Percentiles rank a stretch among this genome's conserved stretches.
These are phyloP conservation scores for Gymnocephalus cernua DNA, from an alignment of 2,113 vertebrate species.

Conservation along the genomic window DNA sequence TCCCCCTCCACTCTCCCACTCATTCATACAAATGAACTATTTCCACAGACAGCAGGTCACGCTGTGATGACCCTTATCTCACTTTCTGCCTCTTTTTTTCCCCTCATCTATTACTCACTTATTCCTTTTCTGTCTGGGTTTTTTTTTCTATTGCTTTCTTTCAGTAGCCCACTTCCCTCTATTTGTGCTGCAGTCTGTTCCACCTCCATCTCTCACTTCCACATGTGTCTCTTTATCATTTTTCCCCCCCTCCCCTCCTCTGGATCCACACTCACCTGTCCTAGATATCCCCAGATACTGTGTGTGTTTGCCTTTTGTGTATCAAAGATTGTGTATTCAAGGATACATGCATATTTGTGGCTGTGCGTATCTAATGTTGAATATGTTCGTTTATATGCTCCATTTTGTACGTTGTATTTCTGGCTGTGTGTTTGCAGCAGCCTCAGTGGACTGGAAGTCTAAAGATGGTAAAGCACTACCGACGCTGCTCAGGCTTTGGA, in stretches of 20 bases:
- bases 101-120: conserved; percentile 19
- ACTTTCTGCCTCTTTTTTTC: conserved; percentile 22
- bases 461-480: conserved; percentile 66
- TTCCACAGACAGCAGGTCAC: conserved; percentile 57
- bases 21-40: conserved; percentile 42
- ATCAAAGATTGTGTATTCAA: not conserved
- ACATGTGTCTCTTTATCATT: conserved; percentile 21
- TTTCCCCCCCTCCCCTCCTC: not conserved
- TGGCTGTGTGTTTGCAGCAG: conserved; percentile 22
- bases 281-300: conserved; percentile 46
- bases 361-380: conserved; percentile 6
- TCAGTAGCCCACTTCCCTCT: conserved; percentile 34
- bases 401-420: conserved; percentile 4
- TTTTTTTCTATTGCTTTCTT: conserved; percentile 3
- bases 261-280: conserved; percentile 61
- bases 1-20: not conserved
- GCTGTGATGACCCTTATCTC: conserved; percentile 55
- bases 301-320: conserved; percentile 16
- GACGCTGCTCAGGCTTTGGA: conserved; percentile 42
- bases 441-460: conserved; percentile 54
- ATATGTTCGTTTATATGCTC: not conserved
- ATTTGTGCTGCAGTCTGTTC: conserved; percentile 40
- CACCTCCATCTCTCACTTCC: conserved; percentile 54
- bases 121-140: conserved; percentile 41
- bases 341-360: conserved; percentile 17